Evolutionary conservation across 1,140 invertebrate species (phyloP), one percentile per base, ranked within the genome.

Genomic region (Cotesia glomerata): DNA sequence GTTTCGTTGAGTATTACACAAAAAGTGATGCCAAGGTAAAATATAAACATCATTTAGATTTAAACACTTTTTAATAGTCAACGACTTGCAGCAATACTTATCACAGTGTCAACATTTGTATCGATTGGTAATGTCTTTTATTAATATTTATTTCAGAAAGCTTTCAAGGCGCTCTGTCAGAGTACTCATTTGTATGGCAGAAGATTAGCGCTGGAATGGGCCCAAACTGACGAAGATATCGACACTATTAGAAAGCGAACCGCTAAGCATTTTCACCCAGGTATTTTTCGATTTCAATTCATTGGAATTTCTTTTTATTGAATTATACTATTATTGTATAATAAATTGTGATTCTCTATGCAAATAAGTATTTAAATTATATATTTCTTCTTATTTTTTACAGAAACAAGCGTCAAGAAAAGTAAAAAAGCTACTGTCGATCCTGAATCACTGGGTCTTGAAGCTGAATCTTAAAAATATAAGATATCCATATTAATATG

Each of bases 101-200:
- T 51, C 5, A 45, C 5, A 54, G 13, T 54, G 52, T 54, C 52
- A n/a, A 5, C 14, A 54, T 16, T 13, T 49, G 8, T 9, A 49
- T 9, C 1, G 13, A 49, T n/a, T 49, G 45, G 3, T 14, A 54
- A 54, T 11, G 5, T 14, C 3, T 71, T 62, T 18, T 68, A 16
- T 63, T 71, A 3, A 63, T 70, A 74, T 75, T 73, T 69, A 72
- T 90, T 89, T 56, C 82, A 96, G 94, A 90, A 91, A 83, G 97
- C 98, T 0, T 98, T 98, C 88, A 93, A 97, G 75, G 92, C 97
- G 0, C 81, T 99, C 0, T 93, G 93, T 77, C 95, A 97, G 84
- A 98, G 97, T 79, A 99, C 98, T 74, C 98, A 99, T 91, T 93
- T 99, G 84, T 99, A 97, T 84, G 98, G 97, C 3, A 89, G 98